Conservation (phyloP, 2,888 invertebrate genomes). For the Agonum fuliginosum region DNA sequence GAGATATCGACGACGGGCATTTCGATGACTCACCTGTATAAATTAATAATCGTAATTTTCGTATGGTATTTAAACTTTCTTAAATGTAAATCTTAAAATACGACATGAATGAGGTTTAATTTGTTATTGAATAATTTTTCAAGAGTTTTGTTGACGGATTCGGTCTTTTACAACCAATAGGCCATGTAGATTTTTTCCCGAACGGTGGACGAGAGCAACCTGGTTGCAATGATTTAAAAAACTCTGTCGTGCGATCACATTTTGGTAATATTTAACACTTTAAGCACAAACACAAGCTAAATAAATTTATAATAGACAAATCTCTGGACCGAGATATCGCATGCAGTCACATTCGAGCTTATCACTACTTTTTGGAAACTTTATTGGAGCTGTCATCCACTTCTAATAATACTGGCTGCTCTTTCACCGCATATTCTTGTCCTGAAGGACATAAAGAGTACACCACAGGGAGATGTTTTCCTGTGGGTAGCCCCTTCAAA, state of each 20-base stretch:
- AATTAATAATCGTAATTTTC: too few species aligned
- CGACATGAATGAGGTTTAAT: too few species aligned
- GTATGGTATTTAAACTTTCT: too few species aligned
- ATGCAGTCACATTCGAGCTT: slow-evolving; percentile 77
- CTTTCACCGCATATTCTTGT: slow-evolving; percentile 76
- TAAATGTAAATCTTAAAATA: too few species aligned
- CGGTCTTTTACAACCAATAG: slow-evolving; percentile 76
- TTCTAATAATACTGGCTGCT: slow-evolving; percentile 69
- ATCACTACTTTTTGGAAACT: slow-evolving; percentile 75
- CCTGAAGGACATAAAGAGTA: slow-evolving; percentile 73
- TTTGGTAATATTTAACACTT: slow-evolving; percentile 74
- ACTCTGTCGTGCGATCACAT: slow-evolving; percentile 76
- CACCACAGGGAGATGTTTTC: slow-evolving; percentile 75
- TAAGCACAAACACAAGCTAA: too few species aligned
- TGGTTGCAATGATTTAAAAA: slow-evolving; percentile 76
- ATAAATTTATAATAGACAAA: slow-evolving; percentile 69
- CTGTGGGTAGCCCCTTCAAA: slow-evolving; percentile 68
- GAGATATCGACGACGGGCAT: too few species aligned
- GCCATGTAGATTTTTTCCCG: slow-evolving; percentile 78
- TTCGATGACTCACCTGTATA: too few species aligned
- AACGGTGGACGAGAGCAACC: slow-evolving; percentile 79
- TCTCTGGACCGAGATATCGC: slow-evolving; percentile 73
- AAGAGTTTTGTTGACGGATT: too few species aligned
- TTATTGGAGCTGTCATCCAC: slow-evolving; percentile 69
- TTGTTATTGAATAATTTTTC: too few species aligned